These are phyloP conservation scores for Rhineura floridana DNA, from an alignment of 2,113 vertebrate species.

Conservation along the genomic window DNA sequence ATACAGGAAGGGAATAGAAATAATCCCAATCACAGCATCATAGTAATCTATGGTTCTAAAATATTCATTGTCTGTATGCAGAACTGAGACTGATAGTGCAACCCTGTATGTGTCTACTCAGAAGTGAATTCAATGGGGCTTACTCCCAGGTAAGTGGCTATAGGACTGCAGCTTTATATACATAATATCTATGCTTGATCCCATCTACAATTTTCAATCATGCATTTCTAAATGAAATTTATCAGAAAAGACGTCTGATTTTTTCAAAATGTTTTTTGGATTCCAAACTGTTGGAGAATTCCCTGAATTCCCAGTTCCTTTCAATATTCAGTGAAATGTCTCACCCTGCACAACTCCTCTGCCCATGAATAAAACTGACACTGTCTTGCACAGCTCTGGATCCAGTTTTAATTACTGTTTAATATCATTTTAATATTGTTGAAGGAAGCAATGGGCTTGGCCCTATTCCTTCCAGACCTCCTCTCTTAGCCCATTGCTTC, in stretches of 20 bases:
- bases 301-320: neutral
- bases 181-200: neutral
- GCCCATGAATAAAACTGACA: neutral
- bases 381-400: neutral
- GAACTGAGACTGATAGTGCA: too few relatives aligned
- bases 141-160: too few relatives aligned
- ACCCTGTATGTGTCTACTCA: too few relatives aligned
- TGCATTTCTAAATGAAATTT: too few relatives aligned
- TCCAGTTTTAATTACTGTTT: neutral
- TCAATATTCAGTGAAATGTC: neutral
- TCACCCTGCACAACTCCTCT: neutral
- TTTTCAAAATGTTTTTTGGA: too few relatives aligned
- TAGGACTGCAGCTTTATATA: neutral
- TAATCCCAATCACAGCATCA: neutral
- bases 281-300: neutral
- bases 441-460: neutral
- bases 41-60: neutral
- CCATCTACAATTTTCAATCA: neutral
- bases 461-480: neutral
- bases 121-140: too few relatives aligned
- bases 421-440: neutral
- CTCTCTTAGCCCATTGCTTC: neutral
- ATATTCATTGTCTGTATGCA: neutral
- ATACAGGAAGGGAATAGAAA: neutral
- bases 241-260: too few relatives aligned